These are phyloP conservation scores for Gasterosteus nipponicus DNA, from an alignment of 2,113 vertebrate species.

Conservation along the genomic window DNA sequence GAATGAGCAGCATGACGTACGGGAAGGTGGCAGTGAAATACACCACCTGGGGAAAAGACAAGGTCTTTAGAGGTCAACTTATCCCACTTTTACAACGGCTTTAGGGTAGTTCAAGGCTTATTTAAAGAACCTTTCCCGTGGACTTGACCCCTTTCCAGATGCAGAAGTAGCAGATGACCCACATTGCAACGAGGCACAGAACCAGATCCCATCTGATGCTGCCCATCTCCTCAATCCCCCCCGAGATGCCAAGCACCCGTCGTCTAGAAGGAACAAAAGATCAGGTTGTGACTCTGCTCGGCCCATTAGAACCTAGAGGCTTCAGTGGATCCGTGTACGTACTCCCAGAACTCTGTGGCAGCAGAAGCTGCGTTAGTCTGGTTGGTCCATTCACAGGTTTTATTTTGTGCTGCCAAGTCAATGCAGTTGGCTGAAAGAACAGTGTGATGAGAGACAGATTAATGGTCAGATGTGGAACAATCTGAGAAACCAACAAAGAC, in stretches of 20 bases:
- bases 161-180: constrained; percentile 94
- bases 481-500: not conserved
- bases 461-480: not conserved
- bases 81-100: not conserved
- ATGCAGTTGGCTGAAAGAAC: constrained; percentile 68
- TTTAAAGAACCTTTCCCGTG: constrained; percentile 91
- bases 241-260: constrained; percentile 87
- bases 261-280: constrained; percentile 71
- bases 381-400: constrained; percentile 42
- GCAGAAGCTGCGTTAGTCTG: constrained; percentile 61
- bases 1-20: constrained; percentile 78
- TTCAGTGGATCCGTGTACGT: constrained; percentile 24
- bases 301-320: not conserved
- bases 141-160: constrained; percentile 96
- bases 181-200: constrained; percentile 86
- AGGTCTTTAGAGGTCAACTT: not conserved
- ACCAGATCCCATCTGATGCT: constrained; percentile 89
- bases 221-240: constrained; percentile 89
- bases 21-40: constrained; percentile 85
- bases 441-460: not conserved
- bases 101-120: not conserved
- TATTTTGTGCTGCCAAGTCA: constrained; percentile 53
- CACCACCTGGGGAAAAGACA: constrained; percentile 70
- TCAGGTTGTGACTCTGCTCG: not conserved
- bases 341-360: constrained; percentile 82